Evolutionary conservation across 2,888 invertebrate genomes (phyloP).

Genomic region (Chloroclystis v-ata): DNA sequence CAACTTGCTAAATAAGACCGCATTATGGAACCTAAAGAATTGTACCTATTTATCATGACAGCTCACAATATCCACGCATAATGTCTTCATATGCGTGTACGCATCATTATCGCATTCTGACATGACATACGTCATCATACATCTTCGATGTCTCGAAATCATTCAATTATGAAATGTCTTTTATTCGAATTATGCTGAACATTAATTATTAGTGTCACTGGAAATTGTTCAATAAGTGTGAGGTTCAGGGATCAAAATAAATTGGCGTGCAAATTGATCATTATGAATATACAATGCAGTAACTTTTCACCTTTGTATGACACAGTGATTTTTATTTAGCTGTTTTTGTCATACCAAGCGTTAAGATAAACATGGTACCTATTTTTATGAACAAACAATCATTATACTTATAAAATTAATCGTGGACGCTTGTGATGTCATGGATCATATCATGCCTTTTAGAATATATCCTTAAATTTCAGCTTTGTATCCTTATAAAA

Average conservation of each 20-base stretch:
- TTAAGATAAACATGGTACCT: no score
- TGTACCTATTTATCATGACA: conserved; percentile 11
- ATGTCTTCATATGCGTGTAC: conserved; percentile 7
- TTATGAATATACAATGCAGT: conserved; percentile 13
- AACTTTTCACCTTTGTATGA: conserved; percentile 16
- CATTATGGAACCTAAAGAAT: no score
- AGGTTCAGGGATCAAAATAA: conserved; percentile 24
- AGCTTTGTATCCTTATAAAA: no score
- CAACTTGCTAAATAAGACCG: background rate
- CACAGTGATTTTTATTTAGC: no score
- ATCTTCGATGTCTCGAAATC: conserved; percentile 8
- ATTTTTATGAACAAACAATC: no score
- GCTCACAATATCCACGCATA: conserved; percentile 6
- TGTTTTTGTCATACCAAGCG: no score
- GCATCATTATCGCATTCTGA: conserved; percentile 4
- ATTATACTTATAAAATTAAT: no score
- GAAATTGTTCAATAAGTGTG: conserved; percentile 14
- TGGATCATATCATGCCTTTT: no score
- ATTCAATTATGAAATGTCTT: conserved; percentile 42
- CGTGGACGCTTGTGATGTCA: no score
- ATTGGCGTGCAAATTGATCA: conserved; percentile 23
- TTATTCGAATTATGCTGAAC: conserved; percentile 34
- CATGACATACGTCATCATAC: background rate
- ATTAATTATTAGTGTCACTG: conserved; percentile 24
- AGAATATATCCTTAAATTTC: no score